Conservation (phyloP, 2,797 vertebrate species). For the Argentina silus region DNA sequence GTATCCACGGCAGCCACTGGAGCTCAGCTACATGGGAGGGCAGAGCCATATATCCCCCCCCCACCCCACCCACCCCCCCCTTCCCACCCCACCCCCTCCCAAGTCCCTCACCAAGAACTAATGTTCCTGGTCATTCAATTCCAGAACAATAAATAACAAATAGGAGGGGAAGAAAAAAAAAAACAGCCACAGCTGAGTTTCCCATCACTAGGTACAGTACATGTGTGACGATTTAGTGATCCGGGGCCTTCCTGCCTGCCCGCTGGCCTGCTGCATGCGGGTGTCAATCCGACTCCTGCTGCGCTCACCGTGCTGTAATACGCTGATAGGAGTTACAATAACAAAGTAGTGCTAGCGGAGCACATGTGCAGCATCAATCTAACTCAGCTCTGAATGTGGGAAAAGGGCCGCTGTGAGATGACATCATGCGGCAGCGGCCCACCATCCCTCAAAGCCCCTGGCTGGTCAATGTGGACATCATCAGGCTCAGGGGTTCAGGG, state of each 20-base stretch:
- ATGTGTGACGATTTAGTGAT: conserved; percentile 55
- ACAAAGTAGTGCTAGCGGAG: conserved; percentile 56
- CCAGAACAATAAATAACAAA: conserved; percentile 53
- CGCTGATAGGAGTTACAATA: conserved; percentile 70
- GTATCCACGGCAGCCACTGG: not conserved
- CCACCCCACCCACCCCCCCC: too few species aligned
- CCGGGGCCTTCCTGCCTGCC: conserved; percentile 30
- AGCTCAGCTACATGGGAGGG: conserved; percentile 5
- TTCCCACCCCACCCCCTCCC: not conserved
- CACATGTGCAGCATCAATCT: conserved; percentile 73
- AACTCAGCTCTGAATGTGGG: conserved; percentile 64
- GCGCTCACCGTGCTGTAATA: conserved; percentile 61
- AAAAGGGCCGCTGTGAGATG: conserved; percentile 61
- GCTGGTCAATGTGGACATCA: conserved; percentile 70
- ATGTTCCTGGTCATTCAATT: conserved; percentile 30
- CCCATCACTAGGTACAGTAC: conserved; percentile 57
- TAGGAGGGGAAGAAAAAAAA: conserved; percentile 18
- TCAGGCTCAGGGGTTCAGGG: conserved; percentile 49
- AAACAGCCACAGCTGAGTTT: conserved; percentile 63
- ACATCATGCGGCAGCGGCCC: conserved; percentile 54
- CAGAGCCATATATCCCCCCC: conserved; percentile 33
- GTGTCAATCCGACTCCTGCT: conserved; percentile 61
- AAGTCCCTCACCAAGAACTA: conserved; percentile 44
- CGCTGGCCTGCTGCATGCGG: conserved; percentile 30
- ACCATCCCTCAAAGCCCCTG: conserved; percentile 59